Evolutionary conservation across 2,888 invertebrate genomes (phyloP).

Genomic region (Troglohyphantes excavatus): DNA sequence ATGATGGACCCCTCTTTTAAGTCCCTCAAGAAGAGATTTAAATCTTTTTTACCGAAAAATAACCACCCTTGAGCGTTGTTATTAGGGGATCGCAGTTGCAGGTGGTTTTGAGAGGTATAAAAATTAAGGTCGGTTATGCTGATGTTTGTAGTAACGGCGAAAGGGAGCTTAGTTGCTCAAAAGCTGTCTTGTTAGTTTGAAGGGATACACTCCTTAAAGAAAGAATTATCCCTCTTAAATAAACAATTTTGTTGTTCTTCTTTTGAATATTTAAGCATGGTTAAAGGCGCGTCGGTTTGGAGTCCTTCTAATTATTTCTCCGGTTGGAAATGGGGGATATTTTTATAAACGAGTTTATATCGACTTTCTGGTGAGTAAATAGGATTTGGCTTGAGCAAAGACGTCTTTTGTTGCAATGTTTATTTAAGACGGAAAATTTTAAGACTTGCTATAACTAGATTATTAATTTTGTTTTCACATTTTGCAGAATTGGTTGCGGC

Average conservation of each 20-base stretch:
- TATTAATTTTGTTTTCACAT: too few species aligned
- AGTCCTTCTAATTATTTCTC: background rate
- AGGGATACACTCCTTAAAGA: background rate
- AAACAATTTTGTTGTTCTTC: background rate
- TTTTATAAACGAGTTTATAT: background rate
- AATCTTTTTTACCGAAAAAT: background rate
- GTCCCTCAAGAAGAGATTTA: constrained; percentile 25
- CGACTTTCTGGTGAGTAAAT: background rate
- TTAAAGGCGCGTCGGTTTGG: background rate
- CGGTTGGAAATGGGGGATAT: background rate
- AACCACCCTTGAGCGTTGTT: background rate
- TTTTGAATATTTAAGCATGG: background rate
- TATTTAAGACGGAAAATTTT: too few species aligned
- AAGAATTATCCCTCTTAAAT: background rate
- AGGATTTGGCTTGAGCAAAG: too few species aligned
- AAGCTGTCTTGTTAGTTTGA: background rate
- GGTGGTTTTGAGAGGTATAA: constrained; percentile 40
- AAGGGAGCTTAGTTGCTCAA: background rate
- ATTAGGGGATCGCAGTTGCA: constrained; percentile 8
- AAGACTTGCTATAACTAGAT: too few species aligned
- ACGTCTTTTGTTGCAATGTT: too few species aligned
- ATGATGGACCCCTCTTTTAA: constrained; percentile 7
- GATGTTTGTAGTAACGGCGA: background rate
- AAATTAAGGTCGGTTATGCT: constrained; percentile 52
- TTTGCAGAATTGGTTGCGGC: too few species aligned